A percentile compares a stretch with the other conserved stretches of the same genome.
Evolutionary conservation across 2,113 vertebrate species (phyloP).

Genomic region (Nothoprocta pentlandii): DNA sequence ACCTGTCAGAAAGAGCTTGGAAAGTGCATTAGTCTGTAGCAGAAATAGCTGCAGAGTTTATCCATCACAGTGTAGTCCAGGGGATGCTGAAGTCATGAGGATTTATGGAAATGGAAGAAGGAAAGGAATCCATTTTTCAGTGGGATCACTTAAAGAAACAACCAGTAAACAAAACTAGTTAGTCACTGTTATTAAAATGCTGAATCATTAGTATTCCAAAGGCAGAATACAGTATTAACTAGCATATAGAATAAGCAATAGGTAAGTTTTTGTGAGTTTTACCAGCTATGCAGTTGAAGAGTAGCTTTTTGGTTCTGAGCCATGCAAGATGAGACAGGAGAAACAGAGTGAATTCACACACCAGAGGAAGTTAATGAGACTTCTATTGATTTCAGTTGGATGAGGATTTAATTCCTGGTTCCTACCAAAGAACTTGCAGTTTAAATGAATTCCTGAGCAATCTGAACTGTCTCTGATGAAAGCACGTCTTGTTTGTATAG

Average conservation of each 20-base stretch:
- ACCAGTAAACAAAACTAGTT: slow-evolving; percentile 25
- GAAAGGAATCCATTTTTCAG: slow-evolving; percentile 33
- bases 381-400: not conserved
- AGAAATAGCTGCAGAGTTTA: slow-evolving; percentile 59
- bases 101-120: slow-evolving; percentile 43
- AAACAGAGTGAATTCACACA: not conserved
- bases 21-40: slow-evolving; percentile 19
- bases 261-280: not conserved
- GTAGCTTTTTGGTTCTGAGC: not conserved
- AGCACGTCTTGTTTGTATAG: not conserved
- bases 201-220: slow-evolving; percentile 15
- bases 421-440: not conserved
- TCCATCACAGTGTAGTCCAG: slow-evolving; percentile 41
- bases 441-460: not conserved
- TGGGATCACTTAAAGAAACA: slow-evolving; percentile 26
- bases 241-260: not conserved
- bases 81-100: slow-evolving; percentile 8
- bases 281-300: not conserved
- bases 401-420: not conserved
- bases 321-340: not conserved
- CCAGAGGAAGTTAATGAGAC: not conserved
- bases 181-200: slow-evolving; percentile 23
- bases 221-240: not conserved
- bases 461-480: not conserved
- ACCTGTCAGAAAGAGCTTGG: slow-evolving; percentile 38